A percentile compares a stretch with the other conserved stretches of the same genome.
Evolutionary conservation across 2,888 invertebrate genomes (phyloP).

Genomic region (Dendrolimus pini): DNA sequence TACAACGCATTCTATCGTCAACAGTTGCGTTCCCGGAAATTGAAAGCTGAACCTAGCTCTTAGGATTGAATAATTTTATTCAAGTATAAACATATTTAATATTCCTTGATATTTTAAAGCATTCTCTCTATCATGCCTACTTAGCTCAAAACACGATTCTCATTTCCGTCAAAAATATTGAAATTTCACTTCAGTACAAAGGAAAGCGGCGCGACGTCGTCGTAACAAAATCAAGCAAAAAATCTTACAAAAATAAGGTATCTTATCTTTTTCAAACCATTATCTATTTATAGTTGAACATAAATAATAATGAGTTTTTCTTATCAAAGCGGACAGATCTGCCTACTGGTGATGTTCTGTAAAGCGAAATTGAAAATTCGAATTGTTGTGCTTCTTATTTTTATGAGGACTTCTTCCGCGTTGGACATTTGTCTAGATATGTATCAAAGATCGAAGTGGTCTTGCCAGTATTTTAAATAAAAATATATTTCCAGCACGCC

Average conservation of each 20-base stretch:
- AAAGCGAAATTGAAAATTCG: background rate
- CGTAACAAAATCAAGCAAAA: background rate
- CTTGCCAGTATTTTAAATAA: too few species aligned
- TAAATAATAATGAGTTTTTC: background rate
- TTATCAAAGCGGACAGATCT: background rate
- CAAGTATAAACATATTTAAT: background rate
- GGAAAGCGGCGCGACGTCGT: background rate
- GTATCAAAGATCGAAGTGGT: too few species aligned
- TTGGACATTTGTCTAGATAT: too few species aligned
- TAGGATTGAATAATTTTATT: too few species aligned
- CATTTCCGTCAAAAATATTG: background rate
- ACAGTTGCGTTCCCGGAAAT: too few species aligned
- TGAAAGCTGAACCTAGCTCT: too few species aligned
- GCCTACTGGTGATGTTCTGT: conserved; percentile 1
- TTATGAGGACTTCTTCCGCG: too few species aligned
- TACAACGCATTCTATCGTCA: too few species aligned
- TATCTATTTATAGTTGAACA: background rate
- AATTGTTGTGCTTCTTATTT: background rate
- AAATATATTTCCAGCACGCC: too few species aligned
- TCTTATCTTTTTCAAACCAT: background rate
- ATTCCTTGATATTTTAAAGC: background rate
- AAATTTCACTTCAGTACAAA: background rate
- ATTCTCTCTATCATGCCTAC: background rate
- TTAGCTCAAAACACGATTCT: background rate
- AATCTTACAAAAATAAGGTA: background rate